These are phyloP conservation scores for Aelia acuminata DNA, from an alignment of 2,888 invertebrate species.

Conservation along the genomic window DNA sequence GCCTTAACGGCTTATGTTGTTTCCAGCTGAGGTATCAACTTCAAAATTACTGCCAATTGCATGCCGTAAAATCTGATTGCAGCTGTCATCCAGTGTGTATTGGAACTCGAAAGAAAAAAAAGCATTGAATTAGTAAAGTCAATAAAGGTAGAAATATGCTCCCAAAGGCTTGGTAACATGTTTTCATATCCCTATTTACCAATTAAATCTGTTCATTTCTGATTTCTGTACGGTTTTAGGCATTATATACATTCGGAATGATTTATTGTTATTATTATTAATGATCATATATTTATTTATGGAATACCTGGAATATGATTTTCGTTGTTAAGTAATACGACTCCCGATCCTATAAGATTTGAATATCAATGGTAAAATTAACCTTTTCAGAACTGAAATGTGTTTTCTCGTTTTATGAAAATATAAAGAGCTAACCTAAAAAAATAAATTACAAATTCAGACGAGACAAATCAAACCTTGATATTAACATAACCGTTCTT, in stretches of 20 bases:
- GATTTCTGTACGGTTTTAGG: not conserved
- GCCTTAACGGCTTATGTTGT: not conserved
- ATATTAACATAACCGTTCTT: not conserved
- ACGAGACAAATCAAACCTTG: not conserved
- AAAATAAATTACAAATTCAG: constrained; percentile 3
- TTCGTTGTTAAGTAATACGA: not conserved
- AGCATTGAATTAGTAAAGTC: constrained; percentile 18
- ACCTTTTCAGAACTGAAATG: not conserved
- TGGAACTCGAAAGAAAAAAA: constrained; percentile 20
- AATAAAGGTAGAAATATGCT: not conserved
- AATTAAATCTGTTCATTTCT: not conserved
- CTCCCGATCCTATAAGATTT: not conserved
- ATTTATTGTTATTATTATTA: not conserved
- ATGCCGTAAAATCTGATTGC: too few relatives aligned
- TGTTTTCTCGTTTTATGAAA: not conserved
- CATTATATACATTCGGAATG: not conserved
- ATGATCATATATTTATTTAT: too few relatives aligned
- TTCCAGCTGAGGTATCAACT: not conserved
- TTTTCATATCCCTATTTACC: not conserved
- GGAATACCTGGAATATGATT: not conserved
- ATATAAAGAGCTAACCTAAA: not conserved
- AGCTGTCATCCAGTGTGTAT: not conserved
- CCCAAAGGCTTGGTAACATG: not conserved
- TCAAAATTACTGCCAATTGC: constrained; percentile 27
- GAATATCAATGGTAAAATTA: not conserved